These are phyloP conservation scores for Myopa testacea DNA, from an alignment of 2,888 invertebrate species.

Conservation along the genomic window DNA sequence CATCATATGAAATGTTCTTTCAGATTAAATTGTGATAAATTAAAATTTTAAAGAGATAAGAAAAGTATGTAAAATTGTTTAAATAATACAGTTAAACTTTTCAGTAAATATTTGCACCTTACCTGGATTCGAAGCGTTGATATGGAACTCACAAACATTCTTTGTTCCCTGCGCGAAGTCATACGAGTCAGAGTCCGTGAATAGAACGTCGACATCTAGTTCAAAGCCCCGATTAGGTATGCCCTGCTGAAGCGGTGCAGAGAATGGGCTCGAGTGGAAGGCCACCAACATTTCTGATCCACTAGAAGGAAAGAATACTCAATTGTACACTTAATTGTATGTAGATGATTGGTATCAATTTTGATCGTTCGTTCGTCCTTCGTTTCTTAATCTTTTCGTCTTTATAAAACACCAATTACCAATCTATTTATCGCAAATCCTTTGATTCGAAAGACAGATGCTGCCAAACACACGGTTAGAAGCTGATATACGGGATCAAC, in stretches of 20 bases:
- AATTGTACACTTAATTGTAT: slow-evolving; percentile 18
- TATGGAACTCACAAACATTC: slow-evolving; percentile 77
- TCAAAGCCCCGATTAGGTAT: slow-evolving; percentile 83
- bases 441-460: no score
- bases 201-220: slow-evolving; percentile 87
- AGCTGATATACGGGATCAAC: background rate
- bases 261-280: slow-evolving; percentile 86
- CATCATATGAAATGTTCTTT: no score
- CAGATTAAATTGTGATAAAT: no score
- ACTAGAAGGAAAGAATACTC: slow-evolving; percentile 59
- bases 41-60: no score
- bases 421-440: no score
- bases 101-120: slow-evolving; percentile 38
- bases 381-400: no score
- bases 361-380: no score
- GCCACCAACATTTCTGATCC: slow-evolving; percentile 89
- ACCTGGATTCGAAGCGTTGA: slow-evolving; percentile 76
- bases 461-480: no score
- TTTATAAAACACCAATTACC: no score
- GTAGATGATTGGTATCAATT: background rate
- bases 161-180: slow-evolving; percentile 78
- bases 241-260: slow-evolving; percentile 79
- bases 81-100: no score
- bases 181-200: slow-evolving; percentile 87
- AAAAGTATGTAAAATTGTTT: no score